phyloP scores from a whole-genome alignment of 2,888 invertebrate genomes.

The Cantharis lateralis region DNA sequence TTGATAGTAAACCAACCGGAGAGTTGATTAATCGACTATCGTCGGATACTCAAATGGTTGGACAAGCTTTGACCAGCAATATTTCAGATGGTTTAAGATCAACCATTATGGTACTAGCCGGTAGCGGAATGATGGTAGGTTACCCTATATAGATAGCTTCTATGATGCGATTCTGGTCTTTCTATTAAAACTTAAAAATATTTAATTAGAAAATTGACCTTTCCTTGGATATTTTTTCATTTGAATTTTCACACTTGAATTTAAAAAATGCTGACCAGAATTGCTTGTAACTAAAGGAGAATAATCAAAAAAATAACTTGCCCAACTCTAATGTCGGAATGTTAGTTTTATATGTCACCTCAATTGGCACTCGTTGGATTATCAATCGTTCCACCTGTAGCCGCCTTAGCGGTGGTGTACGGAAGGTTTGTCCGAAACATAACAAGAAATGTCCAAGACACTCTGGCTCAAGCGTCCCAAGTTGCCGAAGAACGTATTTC shows the following conservation, averaged over 20 bases:
- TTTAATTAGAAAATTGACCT: too few species aligned
- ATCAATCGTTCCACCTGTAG: conserved; percentile 88
- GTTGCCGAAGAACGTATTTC: conserved; percentile 90
- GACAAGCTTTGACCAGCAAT: conserved; percentile 89
- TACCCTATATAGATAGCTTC: too few species aligned
- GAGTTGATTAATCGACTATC: conserved; percentile 90
- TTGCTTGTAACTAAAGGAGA: too few species aligned
- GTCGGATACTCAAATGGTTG: conserved; percentile 89
- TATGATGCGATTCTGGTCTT: too few species aligned
- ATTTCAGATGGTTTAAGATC: conserved; percentile 93
- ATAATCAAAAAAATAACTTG: not conserved
- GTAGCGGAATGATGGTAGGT: conserved; percentile 91
- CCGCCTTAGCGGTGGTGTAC: conserved; percentile 79
- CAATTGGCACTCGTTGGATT: conserved; percentile 85
- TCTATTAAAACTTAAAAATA: too few species aligned
- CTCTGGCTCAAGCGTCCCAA: conserved; percentile 67
- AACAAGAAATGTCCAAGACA: conserved; percentile 78
- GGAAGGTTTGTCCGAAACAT: conserved; percentile 85
- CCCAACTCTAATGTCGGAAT: not conserved
- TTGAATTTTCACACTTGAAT: too few species aligned
- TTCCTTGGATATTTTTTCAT: too few species aligned
- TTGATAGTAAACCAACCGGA: conserved; percentile 87
- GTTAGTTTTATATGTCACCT: conserved; percentile 87
- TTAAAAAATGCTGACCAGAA: too few species aligned
- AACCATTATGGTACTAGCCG: conserved; percentile 81